These are phyloP conservation scores for Drosophila santomea DNA, from an alignment of 1,140 invertebrate genomes.

Conservation along the genomic window DNA sequence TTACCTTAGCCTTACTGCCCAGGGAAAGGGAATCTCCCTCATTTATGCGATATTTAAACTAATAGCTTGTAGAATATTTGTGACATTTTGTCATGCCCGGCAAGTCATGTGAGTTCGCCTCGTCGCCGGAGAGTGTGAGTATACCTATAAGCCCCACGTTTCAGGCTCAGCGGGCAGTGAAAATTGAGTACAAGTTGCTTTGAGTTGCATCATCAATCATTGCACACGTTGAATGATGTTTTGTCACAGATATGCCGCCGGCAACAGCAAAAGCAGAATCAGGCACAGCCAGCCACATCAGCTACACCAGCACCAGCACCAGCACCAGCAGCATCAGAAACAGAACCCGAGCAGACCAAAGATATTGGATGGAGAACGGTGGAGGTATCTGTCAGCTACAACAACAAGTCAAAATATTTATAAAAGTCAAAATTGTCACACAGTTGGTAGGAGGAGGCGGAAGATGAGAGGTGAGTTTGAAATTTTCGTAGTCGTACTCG, in stretches of 20 bases:
- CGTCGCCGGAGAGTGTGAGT: slow-evolving; percentile 5
- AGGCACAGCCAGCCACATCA: slow-evolving; percentile 15
- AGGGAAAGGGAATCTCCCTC: not conserved
- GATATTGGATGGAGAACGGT: not conserved
- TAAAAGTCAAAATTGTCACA: slow-evolving; percentile 82
- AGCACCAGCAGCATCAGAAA: slow-evolving; percentile 29
- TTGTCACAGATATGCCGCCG: slow-evolving; percentile 76
- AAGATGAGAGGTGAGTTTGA: slow-evolving; percentile 16
- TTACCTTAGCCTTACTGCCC: slow-evolving; percentile 13
- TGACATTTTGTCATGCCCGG: slow-evolving; percentile 79
- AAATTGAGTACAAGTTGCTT: slow-evolving; percentile 82
- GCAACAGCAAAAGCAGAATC: slow-evolving; percentile 36
- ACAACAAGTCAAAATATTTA: slow-evolving; percentile 80
- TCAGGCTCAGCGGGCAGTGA: slow-evolving; percentile 65
- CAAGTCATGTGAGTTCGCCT: slow-evolving; percentile 44
- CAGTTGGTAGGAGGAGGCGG: slow-evolving; percentile 29
- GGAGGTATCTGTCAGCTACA: slow-evolving; percentile 46
- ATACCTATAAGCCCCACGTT: slow-evolving; percentile 37
- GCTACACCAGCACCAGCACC: not conserved
- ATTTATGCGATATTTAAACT: slow-evolving; percentile 83
- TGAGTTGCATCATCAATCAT: slow-evolving; percentile 83
- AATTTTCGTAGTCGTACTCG: slow-evolving; percentile 67
- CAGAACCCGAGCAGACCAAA: slow-evolving; percentile 30
- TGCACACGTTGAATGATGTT: slow-evolving; percentile 82
- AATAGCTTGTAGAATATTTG: slow-evolving; percentile 84